Conservation (phyloP, 1,140 invertebrate species). For the Halotydeus destructor region DNA sequence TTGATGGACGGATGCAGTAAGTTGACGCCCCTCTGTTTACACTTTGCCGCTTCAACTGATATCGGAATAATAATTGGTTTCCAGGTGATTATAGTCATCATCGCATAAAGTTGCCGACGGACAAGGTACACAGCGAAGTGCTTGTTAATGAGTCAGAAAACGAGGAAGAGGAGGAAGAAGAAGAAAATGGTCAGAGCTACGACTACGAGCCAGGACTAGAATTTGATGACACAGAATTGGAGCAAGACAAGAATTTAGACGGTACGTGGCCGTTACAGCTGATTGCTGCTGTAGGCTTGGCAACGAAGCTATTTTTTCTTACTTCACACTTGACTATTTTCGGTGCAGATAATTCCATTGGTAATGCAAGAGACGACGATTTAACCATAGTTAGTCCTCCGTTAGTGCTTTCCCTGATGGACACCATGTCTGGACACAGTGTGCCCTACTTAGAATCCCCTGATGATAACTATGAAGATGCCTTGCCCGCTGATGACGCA, state of each 20-base stretch:
- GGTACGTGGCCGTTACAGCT: not conserved
- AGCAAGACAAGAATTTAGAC: conserved; percentile 25
- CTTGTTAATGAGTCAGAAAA: too few relatives aligned
- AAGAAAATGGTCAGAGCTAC: conserved; percentile 10
- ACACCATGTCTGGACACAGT: not conserved
- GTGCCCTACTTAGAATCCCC: conserved; percentile 39
- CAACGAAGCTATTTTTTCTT: not conserved
- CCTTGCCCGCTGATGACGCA: conserved; percentile 30
- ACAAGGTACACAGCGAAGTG: too few relatives aligned
- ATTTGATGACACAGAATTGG: conserved; percentile 81
- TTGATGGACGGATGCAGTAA: too few relatives aligned
- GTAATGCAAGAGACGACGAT: not conserved
- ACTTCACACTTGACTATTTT: not conserved
- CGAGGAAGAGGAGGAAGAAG: too few relatives aligned
- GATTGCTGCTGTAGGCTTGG: not conserved
- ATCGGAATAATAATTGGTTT: too few relatives aligned
- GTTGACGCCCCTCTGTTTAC: too few relatives aligned
- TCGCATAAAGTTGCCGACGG: too few relatives aligned
- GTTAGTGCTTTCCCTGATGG: not conserved
- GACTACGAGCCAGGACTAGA: conserved; percentile 61
- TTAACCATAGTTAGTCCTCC: not conserved
- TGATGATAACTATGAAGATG: conserved; percentile 76
- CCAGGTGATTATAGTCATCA: too few relatives aligned
- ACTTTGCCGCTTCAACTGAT: too few relatives aligned
- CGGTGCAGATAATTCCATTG: not conserved